phyloP scores from a whole-genome alignment of 2,888 invertebrate genomes.

The Sceliomorpha sp. region DNA sequence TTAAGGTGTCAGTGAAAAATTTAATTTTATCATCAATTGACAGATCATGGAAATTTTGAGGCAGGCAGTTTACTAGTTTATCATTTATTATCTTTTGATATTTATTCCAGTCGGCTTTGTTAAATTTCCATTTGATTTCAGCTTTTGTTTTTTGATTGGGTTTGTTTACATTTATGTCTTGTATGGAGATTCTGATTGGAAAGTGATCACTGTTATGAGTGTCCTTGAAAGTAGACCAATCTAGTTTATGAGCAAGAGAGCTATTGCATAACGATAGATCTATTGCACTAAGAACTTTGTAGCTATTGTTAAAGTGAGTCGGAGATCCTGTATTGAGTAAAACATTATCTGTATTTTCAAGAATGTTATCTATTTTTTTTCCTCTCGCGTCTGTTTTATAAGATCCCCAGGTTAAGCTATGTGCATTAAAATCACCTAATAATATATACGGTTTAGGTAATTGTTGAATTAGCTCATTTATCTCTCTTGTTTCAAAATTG shows the following conservation, averaged over 20 bases:
- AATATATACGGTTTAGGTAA: constrained; percentile 54
- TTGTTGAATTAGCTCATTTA: constrained; percentile 41
- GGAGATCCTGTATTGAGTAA: constrained; percentile 14
- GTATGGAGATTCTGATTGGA: constrained; percentile 27
- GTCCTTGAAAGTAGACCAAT: constrained; percentile 24
- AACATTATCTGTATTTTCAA: constrained; percentile 32
- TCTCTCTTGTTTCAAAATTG: neutral
- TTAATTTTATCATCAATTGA: constrained; percentile 15
- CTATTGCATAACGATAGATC: constrained; percentile 39
- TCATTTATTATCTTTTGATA: constrained; percentile 11
- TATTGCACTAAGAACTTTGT: constrained; percentile 46
- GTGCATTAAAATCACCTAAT: no score
- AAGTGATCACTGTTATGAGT: constrained; percentile 50
- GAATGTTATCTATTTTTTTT: constrained; percentile 43
- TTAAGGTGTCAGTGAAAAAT: constrained; percentile 18
- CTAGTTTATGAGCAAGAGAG: constrained; percentile 10
- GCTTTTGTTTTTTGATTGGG: neutral
- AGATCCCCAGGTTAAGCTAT: no score
- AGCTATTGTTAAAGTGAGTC: no score
- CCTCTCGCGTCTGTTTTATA: no score
- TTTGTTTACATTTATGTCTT: neutral
- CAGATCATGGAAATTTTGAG: neutral
- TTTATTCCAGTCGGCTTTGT: constrained; percentile 45
- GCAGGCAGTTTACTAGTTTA: neutral
- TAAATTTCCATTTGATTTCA: constrained; percentile 32